Evolutionary conservation across 2,797 vertebrate genomes (phyloP).

Genomic region (Ctenopoma multispine): DNA sequence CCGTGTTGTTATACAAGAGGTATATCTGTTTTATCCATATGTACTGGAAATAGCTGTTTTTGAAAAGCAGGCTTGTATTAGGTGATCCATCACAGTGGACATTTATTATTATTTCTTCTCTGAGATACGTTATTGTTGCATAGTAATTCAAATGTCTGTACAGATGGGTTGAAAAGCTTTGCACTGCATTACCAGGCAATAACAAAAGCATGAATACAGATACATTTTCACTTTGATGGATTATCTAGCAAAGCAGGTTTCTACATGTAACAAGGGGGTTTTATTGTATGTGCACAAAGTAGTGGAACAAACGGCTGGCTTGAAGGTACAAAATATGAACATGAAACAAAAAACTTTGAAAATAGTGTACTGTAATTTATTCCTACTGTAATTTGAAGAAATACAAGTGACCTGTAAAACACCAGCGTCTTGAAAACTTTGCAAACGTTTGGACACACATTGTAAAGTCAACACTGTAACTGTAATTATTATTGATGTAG

Average conservation of each 20-base stretch:
- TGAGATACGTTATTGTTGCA: background rate
- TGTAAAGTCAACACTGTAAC: background rate
- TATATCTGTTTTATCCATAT: too few relatives aligned
- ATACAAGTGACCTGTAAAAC: background rate
- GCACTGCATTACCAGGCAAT: background rate
- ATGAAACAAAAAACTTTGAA: too few relatives aligned
- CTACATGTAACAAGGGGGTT: background rate
- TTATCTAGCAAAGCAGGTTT: background rate
- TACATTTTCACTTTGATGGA: background rate
- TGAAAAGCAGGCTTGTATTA: background rate
- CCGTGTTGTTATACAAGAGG: too few relatives aligned
- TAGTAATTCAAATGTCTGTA: background rate
- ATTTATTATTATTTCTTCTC: background rate
- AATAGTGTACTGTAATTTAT: background rate
- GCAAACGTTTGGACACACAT: background rate
- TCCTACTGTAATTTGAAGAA: background rate
- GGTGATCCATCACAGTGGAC: background rate
- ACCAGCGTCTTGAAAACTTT: background rate
- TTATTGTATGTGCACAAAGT: background rate
- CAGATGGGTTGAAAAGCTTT: background rate
- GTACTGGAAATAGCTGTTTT: background rate
- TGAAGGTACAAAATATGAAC: background rate
- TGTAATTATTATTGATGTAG: background rate
- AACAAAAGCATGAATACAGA: background rate
- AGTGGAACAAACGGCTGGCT: background rate